Conservation (phyloP, 2,888 invertebrate species). For the Barypeithes pellucidus region DNA sequence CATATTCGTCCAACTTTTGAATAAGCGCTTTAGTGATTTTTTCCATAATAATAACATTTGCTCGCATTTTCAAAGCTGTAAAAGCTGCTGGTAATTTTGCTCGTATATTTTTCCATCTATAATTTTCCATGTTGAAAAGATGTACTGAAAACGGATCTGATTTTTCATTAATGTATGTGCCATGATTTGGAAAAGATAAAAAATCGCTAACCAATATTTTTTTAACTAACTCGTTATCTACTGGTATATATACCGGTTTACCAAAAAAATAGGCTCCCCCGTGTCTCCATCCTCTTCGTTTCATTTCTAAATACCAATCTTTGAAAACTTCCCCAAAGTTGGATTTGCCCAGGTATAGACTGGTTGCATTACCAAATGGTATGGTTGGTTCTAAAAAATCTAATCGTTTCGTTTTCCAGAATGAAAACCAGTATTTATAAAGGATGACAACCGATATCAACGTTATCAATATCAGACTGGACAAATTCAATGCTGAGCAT, state of each 20-base stretch:
- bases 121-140: slow-evolving; percentile 68
- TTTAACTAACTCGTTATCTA: slow-evolving; percentile 62
- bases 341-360: slow-evolving; percentile 52
- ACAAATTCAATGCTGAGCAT: not conserved
- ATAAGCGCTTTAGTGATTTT: slow-evolving; percentile 36
- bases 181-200: slow-evolving; percentile 60
- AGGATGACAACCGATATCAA: not conserved
- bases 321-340: slow-evolving; percentile 57
- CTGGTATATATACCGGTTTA: slow-evolving; percentile 60
- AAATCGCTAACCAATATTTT: slow-evolving; percentile 76
- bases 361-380: slow-evolving; percentile 59
- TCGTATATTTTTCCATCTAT: slow-evolving; percentile 67
- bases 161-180: slow-evolving; percentile 53
- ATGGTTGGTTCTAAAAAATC: slow-evolving; percentile 55
- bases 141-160: slow-evolving; percentile 69
- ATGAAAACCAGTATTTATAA: slow-evolving; percentile 46
- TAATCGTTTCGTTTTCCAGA: slow-evolving; percentile 58
- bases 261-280: slow-evolving; percentile 68
- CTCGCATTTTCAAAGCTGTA: slow-evolving; percentile 68
- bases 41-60: slow-evolving; percentile 62
- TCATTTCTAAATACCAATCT: slow-evolving; percentile 48
- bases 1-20: slow-evolving; percentile 15
- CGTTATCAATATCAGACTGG: not conserved
- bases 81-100: slow-evolving; percentile 58
- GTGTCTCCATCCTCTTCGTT: slow-evolving; percentile 58